Conservation (phyloP, 2,797 vertebrate genomes). For the Muraenolepis orangiensis region DNA sequence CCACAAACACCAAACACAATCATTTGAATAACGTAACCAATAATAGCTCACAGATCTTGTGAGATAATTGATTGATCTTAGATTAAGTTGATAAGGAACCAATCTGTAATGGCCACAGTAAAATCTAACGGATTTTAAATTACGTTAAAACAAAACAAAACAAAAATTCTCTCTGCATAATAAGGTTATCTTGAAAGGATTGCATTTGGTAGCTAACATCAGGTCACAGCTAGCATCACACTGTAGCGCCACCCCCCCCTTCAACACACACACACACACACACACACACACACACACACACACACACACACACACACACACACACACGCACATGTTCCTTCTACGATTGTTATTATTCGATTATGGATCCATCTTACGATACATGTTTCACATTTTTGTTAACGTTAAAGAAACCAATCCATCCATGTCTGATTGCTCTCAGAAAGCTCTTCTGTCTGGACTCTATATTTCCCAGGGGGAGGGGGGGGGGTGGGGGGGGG, state of each 20-base stretch:
- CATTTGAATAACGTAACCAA: neutral
- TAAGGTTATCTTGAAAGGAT: neutral
- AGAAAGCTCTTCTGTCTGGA: conserved; percentile 5
- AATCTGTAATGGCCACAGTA: neutral
- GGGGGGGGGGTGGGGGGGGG: conserved; percentile 33
- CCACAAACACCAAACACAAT: neutral
- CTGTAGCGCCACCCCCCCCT: neutral
- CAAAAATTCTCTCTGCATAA: neutral
- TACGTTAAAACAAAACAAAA: neutral
- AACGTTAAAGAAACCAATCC: neutral
- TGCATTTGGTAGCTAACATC: neutral
- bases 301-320: neutral
- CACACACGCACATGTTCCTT: neutral
- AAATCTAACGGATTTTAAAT: neutral
- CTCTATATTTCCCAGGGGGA: conserved; percentile 9
- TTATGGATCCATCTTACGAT: neutral
- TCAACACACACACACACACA: neutral
- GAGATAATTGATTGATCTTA: neutral
- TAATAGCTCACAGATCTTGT: neutral
- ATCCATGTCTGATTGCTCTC: conserved; percentile 2
- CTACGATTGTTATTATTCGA: neutral
- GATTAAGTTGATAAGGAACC: neutral
- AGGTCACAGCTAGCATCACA: neutral
- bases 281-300: neutral
- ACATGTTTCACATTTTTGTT: neutral